Base-by-base conservation (phyloP, 2,113 vertebrate genomes). In the Drymodes brunneopygia region DNA sequence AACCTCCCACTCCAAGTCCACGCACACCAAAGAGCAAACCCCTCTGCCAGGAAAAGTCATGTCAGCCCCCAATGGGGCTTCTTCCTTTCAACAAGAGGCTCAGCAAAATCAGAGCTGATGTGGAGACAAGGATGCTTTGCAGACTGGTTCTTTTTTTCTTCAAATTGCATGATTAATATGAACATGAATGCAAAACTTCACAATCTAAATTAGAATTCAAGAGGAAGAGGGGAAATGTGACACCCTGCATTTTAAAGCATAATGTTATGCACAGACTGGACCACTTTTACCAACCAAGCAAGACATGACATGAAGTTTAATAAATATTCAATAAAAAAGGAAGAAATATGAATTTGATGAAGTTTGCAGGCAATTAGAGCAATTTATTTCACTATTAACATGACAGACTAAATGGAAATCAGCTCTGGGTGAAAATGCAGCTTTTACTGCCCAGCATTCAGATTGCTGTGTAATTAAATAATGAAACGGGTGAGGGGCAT, bases 341-440 rank as follows among this genome's bases (percentile, higher is more conserved):
- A 95, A 95, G 90, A 96, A 98, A 98, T 98, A 97, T 97, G 98
- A 98, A 97, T 98, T 97, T 97, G 98, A 98, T 98, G 95, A 98
- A 98, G 96, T 98, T 97, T 94, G 82, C 93, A 89, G 74, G 96
- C 98, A 98, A 98, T 98, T 99, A 99, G 96, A 97, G 97, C 98
- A 99, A 99, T 99, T 99, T 98, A 98, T 99, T 99, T 99, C 97
- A 97, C 95, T 97, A 96, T 98, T 96, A 98, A 97, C 87, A 88
- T 97, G 97, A 98, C 97, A 94, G 96, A 97, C 96, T 98, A 99
- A 99, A 96, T 97, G 95, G 91, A 97, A 97, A 95, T 95, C 97
- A 98, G 98, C 98, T 98, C 96, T 89, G 97, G 97, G 95, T 98
- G 98, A 95, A 98, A 98, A 98, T 92, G 95, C 94, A 95, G 48